Evolutionary conservation across 2,888 invertebrate species (phyloP).

Genomic region (Melolontha melolontha): DNA sequence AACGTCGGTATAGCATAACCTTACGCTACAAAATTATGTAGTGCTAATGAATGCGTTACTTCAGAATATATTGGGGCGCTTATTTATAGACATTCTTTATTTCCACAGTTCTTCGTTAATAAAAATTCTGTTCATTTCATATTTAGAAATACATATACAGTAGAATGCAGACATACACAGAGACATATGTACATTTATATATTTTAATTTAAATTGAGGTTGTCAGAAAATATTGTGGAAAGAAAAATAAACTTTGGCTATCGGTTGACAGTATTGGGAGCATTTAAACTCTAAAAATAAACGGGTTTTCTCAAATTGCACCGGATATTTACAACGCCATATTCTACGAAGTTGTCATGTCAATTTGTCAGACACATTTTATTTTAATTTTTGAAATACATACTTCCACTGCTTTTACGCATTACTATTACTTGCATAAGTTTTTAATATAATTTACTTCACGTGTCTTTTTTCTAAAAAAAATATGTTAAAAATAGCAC

Average conservation of each 20-base stretch:
- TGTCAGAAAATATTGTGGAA: neutral
- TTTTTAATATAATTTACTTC: no score
- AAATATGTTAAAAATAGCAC: no score
- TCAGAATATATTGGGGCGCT: neutral
- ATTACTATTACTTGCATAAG: no score
- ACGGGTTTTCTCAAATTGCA: conserved; percentile 9
- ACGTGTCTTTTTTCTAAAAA: no score
- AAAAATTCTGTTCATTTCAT: no score
- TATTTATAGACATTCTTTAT: conserved; percentile 8
- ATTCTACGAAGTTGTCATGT: neutral
- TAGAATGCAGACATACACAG: no score
- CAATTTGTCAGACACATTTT: no score
- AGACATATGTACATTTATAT: no score
- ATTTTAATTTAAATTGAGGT: neutral
- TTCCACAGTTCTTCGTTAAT: neutral
- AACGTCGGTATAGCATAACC: conserved; percentile 8
- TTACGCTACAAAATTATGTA: conserved; percentile 17
- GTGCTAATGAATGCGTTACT: conserved; percentile 4
- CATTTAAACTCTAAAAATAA: conserved; percentile 21
- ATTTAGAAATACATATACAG: no score
- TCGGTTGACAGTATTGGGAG: conserved; percentile 13
- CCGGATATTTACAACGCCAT: conserved; percentile 16
- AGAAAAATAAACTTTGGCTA: conserved; percentile 12
- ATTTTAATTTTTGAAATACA: no score
- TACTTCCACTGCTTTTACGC: no score